These are phyloP conservation scores for Clistopyga incitator DNA, from an alignment of 2,888 invertebrate genomes.

Conservation along the genomic window DNA sequence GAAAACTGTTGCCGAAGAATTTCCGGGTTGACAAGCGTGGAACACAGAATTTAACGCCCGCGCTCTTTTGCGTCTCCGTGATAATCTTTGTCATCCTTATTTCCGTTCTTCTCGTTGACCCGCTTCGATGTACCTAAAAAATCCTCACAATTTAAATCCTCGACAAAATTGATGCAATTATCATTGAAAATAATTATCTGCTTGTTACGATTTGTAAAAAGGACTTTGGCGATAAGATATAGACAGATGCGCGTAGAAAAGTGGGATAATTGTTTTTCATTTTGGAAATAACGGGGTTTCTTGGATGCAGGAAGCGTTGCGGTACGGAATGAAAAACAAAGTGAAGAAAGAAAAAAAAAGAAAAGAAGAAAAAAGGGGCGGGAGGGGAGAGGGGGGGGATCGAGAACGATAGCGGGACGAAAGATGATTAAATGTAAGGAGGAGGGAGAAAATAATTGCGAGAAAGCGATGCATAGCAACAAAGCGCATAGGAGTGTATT, in stretches of 20 bases:
- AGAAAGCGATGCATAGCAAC: conserved; percentile 38
- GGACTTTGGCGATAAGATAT: too few relatives aligned
- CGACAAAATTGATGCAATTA: too few relatives aligned
- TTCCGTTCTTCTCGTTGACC: not conserved
- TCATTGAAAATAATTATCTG: too few relatives aligned
- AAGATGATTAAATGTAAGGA: conserved; percentile 28
- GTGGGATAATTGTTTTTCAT: not conserved
- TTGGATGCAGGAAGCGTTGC: conserved; percentile 15
- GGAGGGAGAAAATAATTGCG: conserved; percentile 23
- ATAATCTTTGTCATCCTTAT: conserved; percentile 59
- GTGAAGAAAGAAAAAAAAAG: conserved; percentile 23
- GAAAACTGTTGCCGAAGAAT: conserved; percentile 51
- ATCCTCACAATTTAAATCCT: conserved; percentile 26
- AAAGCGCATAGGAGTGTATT: conserved; percentile 45
- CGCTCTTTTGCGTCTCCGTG: conserved; percentile 62
- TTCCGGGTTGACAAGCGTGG: conserved; percentile 55
- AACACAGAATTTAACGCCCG: conserved; percentile 58
- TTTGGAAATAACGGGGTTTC: not conserved
- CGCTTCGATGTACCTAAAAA: conserved; percentile 43
- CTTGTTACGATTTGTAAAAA: too few relatives aligned
- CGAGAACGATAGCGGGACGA: conserved; percentile 20
- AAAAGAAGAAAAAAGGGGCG: too few relatives aligned
- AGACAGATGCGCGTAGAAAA: too few relatives aligned
- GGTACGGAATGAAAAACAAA: conserved; percentile 63
- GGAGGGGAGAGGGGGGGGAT: conserved; percentile 31